A percentile compares a stretch with the other conserved stretches of the same genome.
phyloP scores from a whole-genome alignment of 2,797 vertebrate genomes.

The Streptopelia turtur region DNA sequence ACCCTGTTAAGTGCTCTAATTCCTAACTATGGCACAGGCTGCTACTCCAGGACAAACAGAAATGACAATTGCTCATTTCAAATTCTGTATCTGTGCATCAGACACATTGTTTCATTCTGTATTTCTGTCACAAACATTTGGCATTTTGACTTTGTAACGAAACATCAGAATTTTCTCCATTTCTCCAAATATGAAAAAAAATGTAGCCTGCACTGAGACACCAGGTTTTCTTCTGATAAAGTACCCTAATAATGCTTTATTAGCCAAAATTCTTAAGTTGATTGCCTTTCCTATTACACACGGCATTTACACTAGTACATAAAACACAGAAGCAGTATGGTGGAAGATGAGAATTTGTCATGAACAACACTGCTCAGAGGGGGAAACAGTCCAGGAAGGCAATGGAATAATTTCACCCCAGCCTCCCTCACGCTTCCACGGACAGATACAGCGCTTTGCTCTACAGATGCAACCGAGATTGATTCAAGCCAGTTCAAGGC shows the following conservation, averaged over 20 bases:
- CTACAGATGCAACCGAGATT: not conserved
- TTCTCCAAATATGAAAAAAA: not conserved
- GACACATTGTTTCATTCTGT: not conserved
- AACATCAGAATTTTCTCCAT: not conserved
- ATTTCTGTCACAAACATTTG: not conserved
- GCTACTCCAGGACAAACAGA: not conserved
- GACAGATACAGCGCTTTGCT: not conserved
- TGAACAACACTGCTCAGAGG: not conserved
- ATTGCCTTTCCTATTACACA: accelerated
- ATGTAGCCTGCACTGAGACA: not conserved
- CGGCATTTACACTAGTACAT: not conserved
- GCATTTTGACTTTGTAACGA: not conserved
- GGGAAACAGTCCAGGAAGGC: not conserved
- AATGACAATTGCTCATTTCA: not conserved
- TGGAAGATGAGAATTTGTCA: not conserved
- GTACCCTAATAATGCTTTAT: not conserved
- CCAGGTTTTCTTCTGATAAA: not conserved
- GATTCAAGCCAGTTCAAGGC: not conserved
- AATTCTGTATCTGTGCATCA: not conserved
- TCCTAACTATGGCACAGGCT: not conserved
- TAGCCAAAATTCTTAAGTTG: not conserved
- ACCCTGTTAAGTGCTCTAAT: not conserved
- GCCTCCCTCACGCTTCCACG: not conserved
- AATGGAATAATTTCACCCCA: not conserved
- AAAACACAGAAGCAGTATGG: not conserved